Evolutionary conservation across 2,797 vertebrate species (phyloP).

Genomic region (Catostomus latipinnis): DNA sequence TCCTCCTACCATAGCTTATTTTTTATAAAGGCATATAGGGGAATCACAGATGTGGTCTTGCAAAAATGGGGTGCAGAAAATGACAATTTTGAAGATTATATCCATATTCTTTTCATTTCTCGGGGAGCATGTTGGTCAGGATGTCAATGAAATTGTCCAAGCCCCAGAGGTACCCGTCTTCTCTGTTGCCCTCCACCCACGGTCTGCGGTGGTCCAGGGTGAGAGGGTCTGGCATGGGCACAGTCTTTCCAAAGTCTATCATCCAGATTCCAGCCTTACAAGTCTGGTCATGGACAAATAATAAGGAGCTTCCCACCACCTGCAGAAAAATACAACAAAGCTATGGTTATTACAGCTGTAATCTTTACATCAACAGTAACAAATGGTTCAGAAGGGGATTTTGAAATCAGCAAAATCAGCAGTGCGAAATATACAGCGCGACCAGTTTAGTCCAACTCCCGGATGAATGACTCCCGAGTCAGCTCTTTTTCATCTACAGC

Average conservation of each 20-base stretch:
- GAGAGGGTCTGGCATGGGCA: constrained; percentile 70
- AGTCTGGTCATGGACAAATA: constrained; percentile 84
- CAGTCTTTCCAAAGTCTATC: constrained; percentile 90
- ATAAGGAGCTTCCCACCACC: constrained; percentile 89
- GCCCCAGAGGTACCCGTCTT: constrained; percentile 89
- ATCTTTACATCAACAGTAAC: neutral
- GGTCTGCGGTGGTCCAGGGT: constrained; percentile 81
- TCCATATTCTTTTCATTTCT: constrained; percentile 14
- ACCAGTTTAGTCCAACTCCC: too few relatives aligned
- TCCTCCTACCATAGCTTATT: neutral
- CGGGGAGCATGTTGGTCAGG: constrained; percentile 68
- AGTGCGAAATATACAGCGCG: too few relatives aligned
- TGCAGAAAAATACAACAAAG: constrained; percentile 54
- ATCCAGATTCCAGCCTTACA: constrained; percentile 87
- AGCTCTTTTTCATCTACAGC: too few relatives aligned
- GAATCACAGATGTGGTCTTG: neutral
- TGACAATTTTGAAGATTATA: neutral
- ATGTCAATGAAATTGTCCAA: constrained; percentile 83
- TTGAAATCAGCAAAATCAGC: neutral
- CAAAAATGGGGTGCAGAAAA: neutral
- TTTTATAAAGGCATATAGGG: too few relatives aligned
- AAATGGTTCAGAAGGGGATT: neutral
- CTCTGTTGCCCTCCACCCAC: constrained; percentile 85
- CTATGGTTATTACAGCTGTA: neutral
- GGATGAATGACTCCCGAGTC: too few relatives aligned